Percentiles rank a stretch among this genome's conserved stretches.
phyloP scores from a whole-genome alignment of 2,113 vertebrate species.

The Alectura lathami region DNA sequence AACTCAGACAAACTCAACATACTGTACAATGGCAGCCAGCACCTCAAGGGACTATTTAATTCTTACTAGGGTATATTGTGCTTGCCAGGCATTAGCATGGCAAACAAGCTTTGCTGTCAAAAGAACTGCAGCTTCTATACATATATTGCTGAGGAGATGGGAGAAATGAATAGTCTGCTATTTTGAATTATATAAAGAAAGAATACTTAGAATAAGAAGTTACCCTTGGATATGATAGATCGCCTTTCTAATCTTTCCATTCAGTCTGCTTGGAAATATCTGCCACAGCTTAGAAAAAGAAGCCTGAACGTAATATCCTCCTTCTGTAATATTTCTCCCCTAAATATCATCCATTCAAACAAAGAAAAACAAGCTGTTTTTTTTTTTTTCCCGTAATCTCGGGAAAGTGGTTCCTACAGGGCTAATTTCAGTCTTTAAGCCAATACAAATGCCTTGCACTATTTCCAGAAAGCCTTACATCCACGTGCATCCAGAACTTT shows the following conservation, averaged over 20 bases:
- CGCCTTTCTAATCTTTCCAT: not conserved
- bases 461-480: not conserved
- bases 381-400: not conserved
- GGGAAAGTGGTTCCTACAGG: not conserved
- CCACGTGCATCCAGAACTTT: conserved; percentile 76
- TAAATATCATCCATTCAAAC: not conserved
- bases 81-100: not conserved
- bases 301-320: not conserved
- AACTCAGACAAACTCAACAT: not conserved
- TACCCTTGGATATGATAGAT: not conserved
- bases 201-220: not conserved
- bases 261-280: not conserved
- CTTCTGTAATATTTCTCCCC: not conserved
- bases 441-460: not conserved
- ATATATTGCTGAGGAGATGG: not conserved
- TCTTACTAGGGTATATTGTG: not conserved
- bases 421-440: not conserved
- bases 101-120: not conserved
- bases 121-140: not conserved
- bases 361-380: not conserved
- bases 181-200: not conserved
- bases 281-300: not conserved
- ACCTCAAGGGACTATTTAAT: not conserved
- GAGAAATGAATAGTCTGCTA: not conserved
- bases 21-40: not conserved